Evolutionary conservation across 1,140 invertebrate genomes (phyloP), one percentile per base, ranked within the genome.

Genomic region (Drosophila navojoa): DNA sequence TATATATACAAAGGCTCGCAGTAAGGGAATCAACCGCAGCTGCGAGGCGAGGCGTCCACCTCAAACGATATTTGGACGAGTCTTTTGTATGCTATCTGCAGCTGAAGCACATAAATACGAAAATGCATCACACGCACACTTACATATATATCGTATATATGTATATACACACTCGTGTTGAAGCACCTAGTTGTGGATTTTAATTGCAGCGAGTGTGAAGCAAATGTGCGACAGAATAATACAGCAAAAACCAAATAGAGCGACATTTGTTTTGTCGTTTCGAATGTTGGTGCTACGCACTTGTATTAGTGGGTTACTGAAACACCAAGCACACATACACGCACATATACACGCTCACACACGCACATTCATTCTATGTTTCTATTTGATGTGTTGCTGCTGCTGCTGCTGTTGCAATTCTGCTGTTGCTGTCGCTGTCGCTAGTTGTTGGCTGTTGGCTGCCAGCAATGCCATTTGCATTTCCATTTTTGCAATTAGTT

Each of bases 401-500:
- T 47, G 11, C 22, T 35, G 15, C 4, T 6, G 27, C 19, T 22
- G 19, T 35, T 45, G 29, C 54, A 50, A 60, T 82, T 70, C 79
- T 72, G 73, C 63, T 40, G 27, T 64, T 67, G 19, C 45, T 16
- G 55, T 35, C 35, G 19, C 19, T 22, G 13, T n/a, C 25, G 15
- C 1, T 6, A 6, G 64, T 22, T 52, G 11, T 29, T 53, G 10
- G 32, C 32, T 32, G 6, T 6, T 32, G 32, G 32, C 32, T 32
- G 32, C 32, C 22, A 45, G 29, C 32, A 42, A 38, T 63, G 5
- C 50, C 53, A 59, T 53, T 54, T 61, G 49, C 55, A 61, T 44
- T 66, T 67, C 45, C 35, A 55, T 61, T 74, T 50, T 79, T 59
- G 74, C 74, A 81, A 81, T 81, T 81, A 81, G 60, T 70, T 62